Base-by-base conservation (phyloP, 2,888 invertebrate species). In the Brachycybe producta region DNA sequence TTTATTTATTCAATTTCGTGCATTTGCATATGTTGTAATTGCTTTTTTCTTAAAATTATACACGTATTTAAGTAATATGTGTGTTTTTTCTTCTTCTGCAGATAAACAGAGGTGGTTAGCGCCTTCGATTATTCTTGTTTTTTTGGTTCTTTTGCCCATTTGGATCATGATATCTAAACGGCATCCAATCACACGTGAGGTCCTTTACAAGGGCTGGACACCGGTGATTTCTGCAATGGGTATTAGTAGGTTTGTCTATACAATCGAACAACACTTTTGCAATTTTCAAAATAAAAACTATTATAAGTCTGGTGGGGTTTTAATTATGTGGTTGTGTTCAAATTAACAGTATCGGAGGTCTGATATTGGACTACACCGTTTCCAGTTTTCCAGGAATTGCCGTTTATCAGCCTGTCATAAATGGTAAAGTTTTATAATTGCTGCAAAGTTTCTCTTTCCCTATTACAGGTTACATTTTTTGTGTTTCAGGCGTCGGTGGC, bases 141-240 rank as follows among this genome's bases (percentile, higher is more conserved):
- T 82, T 58, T 68, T 85, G 47, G 59, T 79, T 39, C 70, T 83
- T 41, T 80, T 84, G 43, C 91, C 91, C 2, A 62, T 87, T 40
- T 90, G 86, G 81, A 80, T 82, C 15, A 80, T 78, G 64, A 71
- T 85, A 53, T 84, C 90, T 38, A 76, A 79, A 62, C 77, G 77
- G 61, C 87, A 91, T 72, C 75, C 78, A 54, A 82, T 82, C 62
- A 86, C 87, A 21, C 75, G 74, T 61, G 79, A 82, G 67, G 86
- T 90, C 26, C 73, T 92, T 46, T 79, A 81, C 67, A 77, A 80
- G 60, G 91, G 91, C n/a, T 92, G 91, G 91, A 79, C 80, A 34
- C 91, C 91, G 43, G 88, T 92, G 45, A 80, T 92, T 54, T 79
- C 80, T 61, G 88, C 90, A 15, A 91, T 92, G 90, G 72, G 46